These are phyloP conservation scores for Pocillopora grandis DNA, from an alignment of 92 coral and sea anemone genomes.

Conservation along the genomic window DNA sequence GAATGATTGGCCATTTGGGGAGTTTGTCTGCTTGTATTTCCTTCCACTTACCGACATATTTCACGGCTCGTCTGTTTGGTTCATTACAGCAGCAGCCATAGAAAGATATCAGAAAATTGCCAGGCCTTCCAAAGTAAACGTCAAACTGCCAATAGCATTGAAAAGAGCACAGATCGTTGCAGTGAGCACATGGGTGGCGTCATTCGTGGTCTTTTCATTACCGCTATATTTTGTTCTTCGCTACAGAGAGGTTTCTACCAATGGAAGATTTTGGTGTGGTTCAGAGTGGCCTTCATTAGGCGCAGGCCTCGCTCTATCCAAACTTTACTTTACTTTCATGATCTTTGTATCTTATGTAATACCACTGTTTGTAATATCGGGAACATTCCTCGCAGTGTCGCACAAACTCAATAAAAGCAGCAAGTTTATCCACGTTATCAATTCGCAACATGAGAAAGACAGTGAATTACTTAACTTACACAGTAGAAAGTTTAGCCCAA, in stretches of 20 bases:
- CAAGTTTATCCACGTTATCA: neutral
- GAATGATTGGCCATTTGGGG: constrained; percentile 36
- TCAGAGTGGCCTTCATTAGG: neutral
- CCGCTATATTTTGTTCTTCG: neutral
- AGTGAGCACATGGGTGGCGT: neutral
- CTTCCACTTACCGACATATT: constrained; percentile 50
- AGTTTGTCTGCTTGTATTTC: constrained; percentile 41
- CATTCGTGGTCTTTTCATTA: neutral
- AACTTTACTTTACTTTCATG: neutral
- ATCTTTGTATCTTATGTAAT: neutral
- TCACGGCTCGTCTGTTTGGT: constrained; percentile 55
- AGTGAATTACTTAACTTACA: neutral
- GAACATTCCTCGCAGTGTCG: constrained; percentile 1
- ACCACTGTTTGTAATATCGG: neutral
- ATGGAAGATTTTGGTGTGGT: neutral
- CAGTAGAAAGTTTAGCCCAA: neutral
- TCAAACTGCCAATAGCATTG: neutral
- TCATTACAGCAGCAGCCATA: constrained; percentile 52
- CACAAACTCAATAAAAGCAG: neutral
- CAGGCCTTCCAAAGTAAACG: neutral
- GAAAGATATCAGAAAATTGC: constrained; percentile 39
- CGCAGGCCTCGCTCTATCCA: neutral
- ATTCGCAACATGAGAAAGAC: neutral
- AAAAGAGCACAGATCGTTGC: constrained; percentile 2
- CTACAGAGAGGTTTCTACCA: neutral